Conservation (phyloP, 2,113 vertebrate genomes). For the Erpornis zantholeuca region DNA sequence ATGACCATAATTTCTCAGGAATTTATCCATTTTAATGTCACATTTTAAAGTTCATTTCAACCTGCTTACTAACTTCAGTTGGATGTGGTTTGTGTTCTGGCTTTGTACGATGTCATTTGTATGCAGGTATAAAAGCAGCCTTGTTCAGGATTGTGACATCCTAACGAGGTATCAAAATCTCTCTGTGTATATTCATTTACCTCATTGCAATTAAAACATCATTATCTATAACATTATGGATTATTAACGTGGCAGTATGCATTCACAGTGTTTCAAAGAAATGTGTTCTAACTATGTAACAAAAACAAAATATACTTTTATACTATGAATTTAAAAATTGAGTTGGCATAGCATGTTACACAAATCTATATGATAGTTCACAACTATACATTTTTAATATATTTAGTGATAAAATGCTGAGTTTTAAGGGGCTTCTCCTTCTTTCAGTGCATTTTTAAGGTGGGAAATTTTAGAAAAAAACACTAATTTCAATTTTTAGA, state of each 20-base stretch:
- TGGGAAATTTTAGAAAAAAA: background rate
- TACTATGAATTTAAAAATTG: background rate
- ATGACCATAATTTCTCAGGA: background rate
- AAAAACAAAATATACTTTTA: background rate
- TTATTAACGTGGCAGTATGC: background rate
- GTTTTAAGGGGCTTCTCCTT: background rate
- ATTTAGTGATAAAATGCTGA: background rate
- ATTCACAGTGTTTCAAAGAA: background rate
- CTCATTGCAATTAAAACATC: background rate
- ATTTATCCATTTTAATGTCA: background rate
- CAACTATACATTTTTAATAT: background rate
- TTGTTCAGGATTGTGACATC: background rate
- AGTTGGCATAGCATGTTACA: background rate
- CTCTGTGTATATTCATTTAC: background rate
- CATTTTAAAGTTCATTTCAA: background rate
- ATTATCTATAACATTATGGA: background rate
- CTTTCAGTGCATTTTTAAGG: background rate
- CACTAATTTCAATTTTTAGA: background rate
- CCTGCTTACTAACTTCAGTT: background rate
- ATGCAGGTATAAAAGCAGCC: background rate
- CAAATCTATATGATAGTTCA: background rate
- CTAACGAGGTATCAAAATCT: background rate
- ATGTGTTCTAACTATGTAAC: background rate
- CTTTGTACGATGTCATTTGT: background rate
- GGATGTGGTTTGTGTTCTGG: background rate